phyloP scores from a whole-genome alignment of 2,113 vertebrate species.

The Okapia johnstoni region DNA sequence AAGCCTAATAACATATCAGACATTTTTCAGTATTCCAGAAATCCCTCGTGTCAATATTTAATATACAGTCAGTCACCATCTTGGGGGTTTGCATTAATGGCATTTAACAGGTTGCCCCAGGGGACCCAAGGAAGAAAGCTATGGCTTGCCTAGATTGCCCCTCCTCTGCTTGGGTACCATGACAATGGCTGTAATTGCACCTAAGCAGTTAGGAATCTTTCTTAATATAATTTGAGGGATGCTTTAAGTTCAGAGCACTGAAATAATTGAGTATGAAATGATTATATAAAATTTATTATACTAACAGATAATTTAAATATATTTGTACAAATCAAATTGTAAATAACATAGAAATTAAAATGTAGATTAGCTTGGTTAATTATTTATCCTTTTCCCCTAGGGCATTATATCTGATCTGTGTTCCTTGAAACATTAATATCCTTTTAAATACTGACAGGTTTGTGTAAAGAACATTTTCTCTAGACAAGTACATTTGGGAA shows the following conservation, averaged over 20 bases:
- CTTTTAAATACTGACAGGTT: not conserved
- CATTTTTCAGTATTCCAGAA: not conserved
- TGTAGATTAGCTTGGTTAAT: not conserved
- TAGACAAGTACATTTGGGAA: not conserved
- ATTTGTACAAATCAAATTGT: not conserved
- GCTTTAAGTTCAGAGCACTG: not conserved
- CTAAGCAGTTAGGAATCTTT: not conserved
- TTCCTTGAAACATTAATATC: not conserved
- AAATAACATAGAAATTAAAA: constrained; percentile 8
- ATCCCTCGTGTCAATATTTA: not conserved
- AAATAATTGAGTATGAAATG: not conserved
- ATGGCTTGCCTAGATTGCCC: not conserved
- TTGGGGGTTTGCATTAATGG: not conserved
- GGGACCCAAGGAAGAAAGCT: not conserved
- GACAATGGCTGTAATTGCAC: not conserved
- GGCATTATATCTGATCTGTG: not conserved
- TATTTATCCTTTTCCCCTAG: not conserved
- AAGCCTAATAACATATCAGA: not conserved
- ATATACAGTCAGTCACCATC: not conserved
- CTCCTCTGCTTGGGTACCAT: not conserved
- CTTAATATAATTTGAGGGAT: not conserved
- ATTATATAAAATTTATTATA: not conserved
- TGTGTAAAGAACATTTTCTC: not conserved
- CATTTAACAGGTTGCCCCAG: not conserved
- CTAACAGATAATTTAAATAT: not conserved